phyloP scores from a whole-genome alignment of 2,797 vertebrate genomes.

The Cottoperca gobio region DNA sequence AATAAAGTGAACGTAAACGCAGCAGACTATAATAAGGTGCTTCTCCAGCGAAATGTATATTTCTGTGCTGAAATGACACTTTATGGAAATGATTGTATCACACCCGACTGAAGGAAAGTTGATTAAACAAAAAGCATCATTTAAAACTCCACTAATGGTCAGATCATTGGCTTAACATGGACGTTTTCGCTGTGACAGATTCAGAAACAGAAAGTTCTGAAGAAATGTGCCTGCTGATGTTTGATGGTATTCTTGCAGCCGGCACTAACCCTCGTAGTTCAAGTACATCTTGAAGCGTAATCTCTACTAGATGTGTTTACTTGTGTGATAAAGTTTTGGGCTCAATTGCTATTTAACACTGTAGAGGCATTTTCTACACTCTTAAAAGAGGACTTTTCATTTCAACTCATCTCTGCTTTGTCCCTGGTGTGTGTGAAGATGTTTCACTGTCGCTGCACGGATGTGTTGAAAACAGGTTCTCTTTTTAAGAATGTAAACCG shows the following conservation, averaged over 20 bases:
- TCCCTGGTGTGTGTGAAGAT: background rate
- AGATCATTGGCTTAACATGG: slow-evolving; percentile 23
- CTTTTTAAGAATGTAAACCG: slow-evolving; percentile 58
- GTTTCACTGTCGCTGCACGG: background rate
- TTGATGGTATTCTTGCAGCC: slow-evolving; percentile 41
- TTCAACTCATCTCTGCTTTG: slow-evolving; percentile 39
- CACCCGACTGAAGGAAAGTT: background rate
- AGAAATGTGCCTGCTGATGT: slow-evolving; percentile 16
- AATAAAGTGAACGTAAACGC: background rate
- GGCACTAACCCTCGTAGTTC: slow-evolving; percentile 59
- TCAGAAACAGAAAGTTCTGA: slow-evolving; percentile 9
- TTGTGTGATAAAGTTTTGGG: slow-evolving; percentile 52
- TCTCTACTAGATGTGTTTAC: slow-evolving; percentile 37
- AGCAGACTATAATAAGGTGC: no score
- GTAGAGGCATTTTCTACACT: slow-evolving; percentile 43
- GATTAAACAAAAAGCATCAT: background rate
- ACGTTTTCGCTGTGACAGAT: slow-evolving; percentile 54
- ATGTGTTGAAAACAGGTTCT: slow-evolving; percentile 55
- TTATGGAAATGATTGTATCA: background rate
- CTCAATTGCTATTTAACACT: slow-evolving; percentile 41
- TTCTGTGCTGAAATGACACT: background rate
- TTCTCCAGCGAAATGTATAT: no score
- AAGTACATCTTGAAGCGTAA: slow-evolving; percentile 10
- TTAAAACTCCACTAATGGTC: background rate
- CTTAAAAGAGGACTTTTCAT: slow-evolving; percentile 53